Percentiles rank a stretch among this genome's conserved stretches.
Evolutionary conservation across 2,113 vertebrate genomes (phyloP).

Genomic region (Dunckerocampus dactyliophorus): DNA sequence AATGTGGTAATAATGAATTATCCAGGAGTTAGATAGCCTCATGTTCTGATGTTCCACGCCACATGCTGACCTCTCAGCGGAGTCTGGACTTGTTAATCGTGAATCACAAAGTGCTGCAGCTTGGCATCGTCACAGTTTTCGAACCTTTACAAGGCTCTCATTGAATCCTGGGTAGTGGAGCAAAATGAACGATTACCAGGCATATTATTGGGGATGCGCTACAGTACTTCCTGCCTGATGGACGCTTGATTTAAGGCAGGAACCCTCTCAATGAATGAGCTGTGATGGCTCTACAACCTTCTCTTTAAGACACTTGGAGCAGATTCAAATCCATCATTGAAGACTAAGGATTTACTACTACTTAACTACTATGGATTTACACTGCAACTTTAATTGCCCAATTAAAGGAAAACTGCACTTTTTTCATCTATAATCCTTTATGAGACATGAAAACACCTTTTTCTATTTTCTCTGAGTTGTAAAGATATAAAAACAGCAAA

Average conservation of each 20-base stretch:
- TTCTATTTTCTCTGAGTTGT: too few species aligned
- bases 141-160: slow-evolving; percentile 7
- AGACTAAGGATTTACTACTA: too few species aligned
- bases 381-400: too few species aligned
- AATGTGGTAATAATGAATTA: slow-evolving; percentile 16
- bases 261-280: slow-evolving; percentile 12
- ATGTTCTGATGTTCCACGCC: slow-evolving; percentile 8
- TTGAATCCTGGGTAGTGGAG: neutral
- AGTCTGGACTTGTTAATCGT: slow-evolving; percentile 14
- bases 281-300: neutral
- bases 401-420: too few species aligned
- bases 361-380: too few species aligned
- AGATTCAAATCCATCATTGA: too few species aligned
- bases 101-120: slow-evolving; percentile 40
- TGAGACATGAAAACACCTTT: too few species aligned
- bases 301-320: too few species aligned
- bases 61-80: slow-evolving; percentile 23
- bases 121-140: slow-evolving; percentile 25
- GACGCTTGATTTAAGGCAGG: slow-evolving; percentile 1
- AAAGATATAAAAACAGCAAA: too few species aligned
- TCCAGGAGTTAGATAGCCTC: slow-evolving; percentile 16
- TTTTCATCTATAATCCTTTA: too few species aligned
- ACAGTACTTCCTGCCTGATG: neutral
- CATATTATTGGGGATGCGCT: too few species aligned
- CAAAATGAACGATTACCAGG: neutral